phyloP scores from a whole-genome alignment of 2,888 invertebrate species.

The Teleogryllus oceanicus region DNA sequence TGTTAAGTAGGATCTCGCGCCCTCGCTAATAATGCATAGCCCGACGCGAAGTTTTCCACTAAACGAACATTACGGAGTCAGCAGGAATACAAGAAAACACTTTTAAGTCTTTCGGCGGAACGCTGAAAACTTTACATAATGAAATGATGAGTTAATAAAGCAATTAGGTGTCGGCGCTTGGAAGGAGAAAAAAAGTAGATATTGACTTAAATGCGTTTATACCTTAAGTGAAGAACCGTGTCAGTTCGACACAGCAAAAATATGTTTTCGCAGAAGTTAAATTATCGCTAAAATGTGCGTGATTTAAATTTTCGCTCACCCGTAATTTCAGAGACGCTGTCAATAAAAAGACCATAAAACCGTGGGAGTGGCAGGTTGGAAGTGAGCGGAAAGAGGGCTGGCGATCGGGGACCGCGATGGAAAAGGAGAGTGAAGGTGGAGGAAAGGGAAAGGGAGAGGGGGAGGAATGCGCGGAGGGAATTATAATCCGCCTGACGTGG shows the following conservation, averaged over 20 bases:
- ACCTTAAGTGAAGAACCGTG: slow-evolving; percentile 18
- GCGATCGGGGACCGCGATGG: too few species aligned
- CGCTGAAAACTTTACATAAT: slow-evolving; percentile 3
- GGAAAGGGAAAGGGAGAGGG: too few species aligned
- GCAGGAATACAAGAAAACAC: slow-evolving; percentile 10
- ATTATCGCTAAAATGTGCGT: slow-evolving; percentile 1
- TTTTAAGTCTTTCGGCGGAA: slow-evolving; percentile 7
- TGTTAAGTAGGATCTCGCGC: slow-evolving; percentile 8
- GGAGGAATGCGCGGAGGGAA: too few species aligned
- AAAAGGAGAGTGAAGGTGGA: too few species aligned
- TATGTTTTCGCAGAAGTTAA: slow-evolving; percentile 18
- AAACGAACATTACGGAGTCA: not conserved
- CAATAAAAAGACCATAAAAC: slow-evolving; percentile 6
- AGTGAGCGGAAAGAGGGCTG: not conserved
- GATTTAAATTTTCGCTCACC: not conserved
- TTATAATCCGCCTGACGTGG: too few species aligned
- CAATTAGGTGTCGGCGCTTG: not conserved
- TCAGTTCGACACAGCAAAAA: not conserved
- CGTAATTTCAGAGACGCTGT: not conserved
- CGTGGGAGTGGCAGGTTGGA: not conserved
- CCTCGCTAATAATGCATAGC: not conserved
- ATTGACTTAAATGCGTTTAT: slow-evolving; percentile 5
- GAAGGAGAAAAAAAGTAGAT: not conserved
- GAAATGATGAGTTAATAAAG: slow-evolving; percentile 18
- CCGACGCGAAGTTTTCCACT: not conserved